These are phyloP conservation scores for Copidosoma floridanum DNA, from an alignment of 1,140 invertebrate species.

Conservation along the genomic window DNA sequence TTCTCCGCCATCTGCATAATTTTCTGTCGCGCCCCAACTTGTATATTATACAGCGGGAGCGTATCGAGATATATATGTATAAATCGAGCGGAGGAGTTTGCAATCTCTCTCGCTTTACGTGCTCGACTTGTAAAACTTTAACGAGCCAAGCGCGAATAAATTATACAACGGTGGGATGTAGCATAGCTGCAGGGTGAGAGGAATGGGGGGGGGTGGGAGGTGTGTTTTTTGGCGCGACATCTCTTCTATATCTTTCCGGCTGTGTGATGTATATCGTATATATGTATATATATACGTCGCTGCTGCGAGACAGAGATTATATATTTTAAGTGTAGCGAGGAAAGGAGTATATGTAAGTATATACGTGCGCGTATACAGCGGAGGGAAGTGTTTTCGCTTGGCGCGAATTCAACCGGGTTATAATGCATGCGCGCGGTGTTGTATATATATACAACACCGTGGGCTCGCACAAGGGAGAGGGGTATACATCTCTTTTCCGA, in stretches of 20 bases:
- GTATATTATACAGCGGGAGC: neutral
- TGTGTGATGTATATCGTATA: too few species aligned
- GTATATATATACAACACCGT: too few species aligned
- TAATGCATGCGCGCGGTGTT: constrained; percentile 6
- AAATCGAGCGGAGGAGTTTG: constrained; percentile 7
- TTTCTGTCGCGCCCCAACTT: constrained; percentile 44
- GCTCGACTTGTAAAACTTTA: constrained; percentile 53
- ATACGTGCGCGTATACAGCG: too few species aligned
- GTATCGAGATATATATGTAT: constrained; percentile 2
- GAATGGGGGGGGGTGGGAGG: neutral
- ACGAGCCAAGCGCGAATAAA: constrained; percentile 43
- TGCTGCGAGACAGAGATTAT: too few species aligned
- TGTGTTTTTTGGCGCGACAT: constrained; percentile 17
- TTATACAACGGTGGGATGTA: constrained; percentile 33
- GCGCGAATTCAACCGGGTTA: neutral
- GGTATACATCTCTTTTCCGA: too few species aligned
- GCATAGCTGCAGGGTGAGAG: neutral
- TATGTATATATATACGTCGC: too few species aligned
- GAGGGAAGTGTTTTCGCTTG: neutral
- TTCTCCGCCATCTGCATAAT: constrained; percentile 58
- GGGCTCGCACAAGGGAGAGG: too few species aligned
- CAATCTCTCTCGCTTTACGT: constrained; percentile 41
- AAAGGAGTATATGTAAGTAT: too few species aligned
- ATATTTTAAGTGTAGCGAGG: too few species aligned
- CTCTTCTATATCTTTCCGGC: too few species aligned